These are phyloP conservation scores for Sitodiplosis mosellana DNA, from an alignment of 1,140 invertebrate species.

Conservation along the genomic window DNA sequence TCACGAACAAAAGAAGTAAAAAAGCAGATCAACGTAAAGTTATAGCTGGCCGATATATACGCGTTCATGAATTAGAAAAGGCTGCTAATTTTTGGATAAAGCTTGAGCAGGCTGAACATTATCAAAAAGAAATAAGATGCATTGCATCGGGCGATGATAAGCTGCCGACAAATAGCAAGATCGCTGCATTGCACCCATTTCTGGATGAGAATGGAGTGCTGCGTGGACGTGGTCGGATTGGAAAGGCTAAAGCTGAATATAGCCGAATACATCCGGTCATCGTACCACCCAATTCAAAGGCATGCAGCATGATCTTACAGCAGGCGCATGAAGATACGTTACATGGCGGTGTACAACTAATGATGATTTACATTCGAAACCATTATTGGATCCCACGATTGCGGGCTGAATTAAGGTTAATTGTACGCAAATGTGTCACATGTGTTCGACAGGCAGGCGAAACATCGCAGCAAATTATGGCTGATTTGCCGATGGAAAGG, in stretches of 20 bases:
- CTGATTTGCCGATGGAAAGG: slow-evolving; percentile 14
- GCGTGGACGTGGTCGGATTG: slow-evolving; percentile 24
- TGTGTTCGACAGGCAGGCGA: background rate
- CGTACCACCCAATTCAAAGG: slow-evolving; percentile 5
- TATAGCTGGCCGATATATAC: background rate
- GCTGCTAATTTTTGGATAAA: background rate
- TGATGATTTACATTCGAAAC: slow-evolving; percentile 8
- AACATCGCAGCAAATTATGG: slow-evolving; percentile 9
- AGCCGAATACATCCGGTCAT: slow-evolving; percentile 17
- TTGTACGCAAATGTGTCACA: no score
- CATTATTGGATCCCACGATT: background rate
- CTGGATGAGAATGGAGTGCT: slow-evolving; percentile 9
- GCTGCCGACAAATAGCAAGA: no score
- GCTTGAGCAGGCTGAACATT: background rate
- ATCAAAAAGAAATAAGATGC: background rate
- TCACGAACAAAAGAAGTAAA: no score
- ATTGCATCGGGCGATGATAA: no score
- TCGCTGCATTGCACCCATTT: slow-evolving; percentile 3
- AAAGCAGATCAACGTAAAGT: no score
- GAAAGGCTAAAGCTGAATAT: slow-evolving; percentile 11
- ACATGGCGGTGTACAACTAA: slow-evolving; percentile 13
- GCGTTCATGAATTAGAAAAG: slow-evolving; percentile 4
- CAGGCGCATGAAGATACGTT: slow-evolving; percentile 13
- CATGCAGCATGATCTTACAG: slow-evolving; percentile 11
- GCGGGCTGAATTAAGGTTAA: slow-evolving; percentile 2